Evolutionary conservation across 2,797 vertebrate species (phyloP).

Genomic region (Heliangelus exortis): DNA sequence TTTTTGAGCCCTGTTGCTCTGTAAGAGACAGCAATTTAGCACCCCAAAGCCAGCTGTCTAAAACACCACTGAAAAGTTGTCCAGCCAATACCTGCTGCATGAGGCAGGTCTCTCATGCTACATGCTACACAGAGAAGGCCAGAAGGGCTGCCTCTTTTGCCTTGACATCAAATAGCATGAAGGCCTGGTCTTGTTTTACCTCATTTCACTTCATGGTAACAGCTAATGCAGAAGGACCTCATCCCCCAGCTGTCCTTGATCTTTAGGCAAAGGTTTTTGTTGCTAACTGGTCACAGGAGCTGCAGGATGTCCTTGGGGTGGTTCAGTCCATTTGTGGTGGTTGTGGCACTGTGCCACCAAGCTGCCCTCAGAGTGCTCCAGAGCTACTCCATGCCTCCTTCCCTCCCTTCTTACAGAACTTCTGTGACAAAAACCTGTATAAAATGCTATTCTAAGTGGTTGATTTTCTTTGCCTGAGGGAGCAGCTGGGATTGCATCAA

Average conservation of each 20-base stretch:
- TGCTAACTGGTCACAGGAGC: background rate
- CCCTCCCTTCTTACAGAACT: background rate
- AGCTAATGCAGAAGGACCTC: background rate
- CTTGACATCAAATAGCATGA: too few species aligned
- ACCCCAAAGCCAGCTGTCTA: background rate
- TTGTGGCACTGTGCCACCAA: background rate
- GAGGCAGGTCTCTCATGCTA: background rate
- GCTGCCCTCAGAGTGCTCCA: background rate
- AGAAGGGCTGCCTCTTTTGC: background rate
- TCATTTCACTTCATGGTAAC: background rate
- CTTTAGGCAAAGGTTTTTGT: background rate
- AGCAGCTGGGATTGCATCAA: background rate
- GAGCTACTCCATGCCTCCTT: background rate
- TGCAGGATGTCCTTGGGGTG: background rate
- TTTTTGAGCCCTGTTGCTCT: background rate
- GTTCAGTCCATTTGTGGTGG: background rate
- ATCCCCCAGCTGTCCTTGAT: background rate
- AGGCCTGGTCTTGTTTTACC: background rate
- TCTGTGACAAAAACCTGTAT: background rate
- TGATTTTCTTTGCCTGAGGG: background rate
- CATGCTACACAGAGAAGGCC: background rate
- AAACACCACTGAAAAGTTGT: background rate
- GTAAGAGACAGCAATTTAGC: background rate
- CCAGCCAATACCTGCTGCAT: background rate
- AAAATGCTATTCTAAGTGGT: background rate